Base-by-base conservation (phyloP, 37 sponge, comb jelly and placozoan species). In the Ianthella basta region DNA sequence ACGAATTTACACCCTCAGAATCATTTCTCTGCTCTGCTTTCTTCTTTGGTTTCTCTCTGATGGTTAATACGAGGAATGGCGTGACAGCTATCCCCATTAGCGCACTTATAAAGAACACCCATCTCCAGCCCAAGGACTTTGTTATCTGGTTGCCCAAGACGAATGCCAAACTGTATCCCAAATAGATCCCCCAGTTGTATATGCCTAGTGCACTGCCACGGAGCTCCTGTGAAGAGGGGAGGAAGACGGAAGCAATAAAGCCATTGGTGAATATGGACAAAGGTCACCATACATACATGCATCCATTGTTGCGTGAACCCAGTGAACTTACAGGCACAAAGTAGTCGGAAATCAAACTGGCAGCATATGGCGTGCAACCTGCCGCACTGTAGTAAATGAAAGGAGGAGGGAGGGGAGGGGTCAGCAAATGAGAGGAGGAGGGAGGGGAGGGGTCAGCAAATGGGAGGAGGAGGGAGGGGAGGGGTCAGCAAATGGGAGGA, bases 71-170 rank as follows among this genome's bases (percentile, higher is more conserved):
- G n/a, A 95, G 35, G 33, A 94, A 23, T 0, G 89, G 89, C 0
- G 89, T 85, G 15, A 83, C 59, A 2, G 59, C 87, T 53, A 90
- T 59, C 16, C 94, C 93, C 29, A 79, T 60, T 0, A 89, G 4
- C 1, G 67, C 95, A 87, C 90, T 84, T 50, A 95, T 85, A 80
- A 85, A 91, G 95, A 93, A 95, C 24, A 90, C 94, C 96, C 96
- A 95, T 33, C 93, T 56, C 96, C 96, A 95, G 50, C 61, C 67
- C 39, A 93, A 60, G 30, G 30, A 82, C 25, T 78, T 44, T 0
- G n/a, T 38, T 60, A 95, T 84, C 0, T 83, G 80, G 55, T 90
- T 88, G 36, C 93, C 93, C 24, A 95, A 69, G 60, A 87, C 85
- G 78, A 87, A 95, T 0, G 94, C 86, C 41, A 88, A 12, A 72